Evolutionary conservation across 1,140 invertebrate species (phyloP).

Genomic region (Cherax destructor): DNA sequence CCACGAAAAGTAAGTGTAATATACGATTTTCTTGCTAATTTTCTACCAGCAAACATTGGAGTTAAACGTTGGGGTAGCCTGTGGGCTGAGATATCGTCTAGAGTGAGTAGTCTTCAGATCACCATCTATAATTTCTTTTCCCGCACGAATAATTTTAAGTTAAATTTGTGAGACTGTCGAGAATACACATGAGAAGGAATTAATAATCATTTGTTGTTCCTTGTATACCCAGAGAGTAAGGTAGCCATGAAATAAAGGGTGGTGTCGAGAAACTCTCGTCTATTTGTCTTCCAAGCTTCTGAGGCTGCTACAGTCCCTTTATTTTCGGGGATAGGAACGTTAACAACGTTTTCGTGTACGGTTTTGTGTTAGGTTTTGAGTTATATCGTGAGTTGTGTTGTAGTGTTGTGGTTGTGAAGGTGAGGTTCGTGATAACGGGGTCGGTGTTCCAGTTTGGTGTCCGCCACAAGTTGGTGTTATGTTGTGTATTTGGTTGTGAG

Average conservation of each 20-base stretch:
- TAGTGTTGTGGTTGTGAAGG: background rate
- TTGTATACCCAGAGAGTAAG: background rate
- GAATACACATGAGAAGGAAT: background rate
- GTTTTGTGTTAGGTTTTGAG: background rate
- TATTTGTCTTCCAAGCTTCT: background rate
- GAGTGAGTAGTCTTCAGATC: background rate
- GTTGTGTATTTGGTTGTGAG: background rate
- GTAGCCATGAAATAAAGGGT: constrained; percentile 20
- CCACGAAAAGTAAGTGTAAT: too few relatives aligned
- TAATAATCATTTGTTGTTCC: background rate
- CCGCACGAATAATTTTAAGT: background rate
- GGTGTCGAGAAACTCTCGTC: constrained; percentile 10
- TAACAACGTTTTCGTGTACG: background rate
- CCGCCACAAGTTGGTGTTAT: constrained; percentile 63
- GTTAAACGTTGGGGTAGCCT: too few relatives aligned
- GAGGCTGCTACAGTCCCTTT: too few relatives aligned
- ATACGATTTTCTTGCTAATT: too few relatives aligned
- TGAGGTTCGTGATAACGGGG: constrained; percentile 44
- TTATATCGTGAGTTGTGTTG: background rate
- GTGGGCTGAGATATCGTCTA: background rate
- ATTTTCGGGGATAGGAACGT: too few relatives aligned
- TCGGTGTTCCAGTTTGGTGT: constrained; percentile 65
- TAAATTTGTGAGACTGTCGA: background rate
- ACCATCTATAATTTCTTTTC: background rate
- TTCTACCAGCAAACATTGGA: too few relatives aligned